Base-by-base conservation (phyloP, 1,140 invertebrate genomes). In the Octopus bimaculoides region DNA sequence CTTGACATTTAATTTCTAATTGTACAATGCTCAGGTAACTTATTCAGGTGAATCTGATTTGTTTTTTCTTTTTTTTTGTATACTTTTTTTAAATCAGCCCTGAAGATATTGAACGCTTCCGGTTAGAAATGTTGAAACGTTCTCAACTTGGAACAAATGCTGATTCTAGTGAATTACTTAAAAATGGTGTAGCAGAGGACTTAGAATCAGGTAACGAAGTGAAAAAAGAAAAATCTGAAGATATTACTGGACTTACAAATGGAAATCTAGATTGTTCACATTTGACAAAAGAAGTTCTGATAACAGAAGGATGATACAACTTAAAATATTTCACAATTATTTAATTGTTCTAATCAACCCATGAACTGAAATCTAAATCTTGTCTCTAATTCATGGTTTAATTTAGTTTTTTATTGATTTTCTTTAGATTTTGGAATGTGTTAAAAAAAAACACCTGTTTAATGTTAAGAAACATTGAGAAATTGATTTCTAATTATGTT, bases 41-140 rank as follows among this genome's bases (percentile, higher is more conserved):
- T 17, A 9, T 52, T 9, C 17, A 71, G 14, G 14, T n/a, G 9
- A 71, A 52, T 8, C 14, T 26, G 8, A 75, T 8, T 7, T 75
- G 17, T 53, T 75, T 41, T 53, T 75, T 52, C 52, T 5, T 53
- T 53, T 75, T 5, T n/a, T 66, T n/a, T 14, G 61, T 12, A 14
- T 66, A 7, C 52, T 75, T 53, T 69, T 77, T 41, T 73, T 78
- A 69, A 69, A 84, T 55, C 82, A 88, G 87, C 75, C 87, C 84
- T 78, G 86, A 88, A 78, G 87, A 88, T 56, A 85, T 88, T 55
- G 87, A 87, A 56, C 84, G 82, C 66, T 82, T 85, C 73, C 78
- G 82, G 54, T 78, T 80, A 55, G 84, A 87, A 76, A 85, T 87
- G 77, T 78, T 81, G 52, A 84, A 66, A 41, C 81, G 52, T 54